These are phyloP conservation scores for Monopis laevigella DNA, from an alignment of 2,888 invertebrate species.

Conservation along the genomic window DNA sequence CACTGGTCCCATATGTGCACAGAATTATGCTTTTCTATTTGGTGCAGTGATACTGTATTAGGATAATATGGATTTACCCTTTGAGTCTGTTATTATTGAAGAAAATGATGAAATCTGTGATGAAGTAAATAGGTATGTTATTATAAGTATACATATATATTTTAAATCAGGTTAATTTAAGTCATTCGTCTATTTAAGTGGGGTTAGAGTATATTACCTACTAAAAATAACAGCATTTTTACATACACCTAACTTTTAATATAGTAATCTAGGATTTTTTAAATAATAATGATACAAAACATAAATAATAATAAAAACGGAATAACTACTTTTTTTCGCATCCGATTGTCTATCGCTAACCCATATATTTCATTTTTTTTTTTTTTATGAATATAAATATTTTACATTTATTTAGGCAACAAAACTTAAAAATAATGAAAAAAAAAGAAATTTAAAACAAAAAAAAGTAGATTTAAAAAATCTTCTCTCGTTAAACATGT, in stretches of 20 bases:
- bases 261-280: too few species aligned
- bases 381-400: too few species aligned
- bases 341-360: too few species aligned
- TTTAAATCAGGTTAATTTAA: too few species aligned
- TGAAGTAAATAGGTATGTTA: background rate
- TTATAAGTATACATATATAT: background rate
- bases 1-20: slow-evolving; percentile 64
- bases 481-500: background rate
- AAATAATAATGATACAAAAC: too few species aligned
- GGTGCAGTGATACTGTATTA: slow-evolving; percentile 41
- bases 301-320: too few species aligned
- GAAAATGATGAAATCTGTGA: background rate
- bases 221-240: too few species aligned
- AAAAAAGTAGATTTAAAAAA: background rate
- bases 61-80: too few species aligned
- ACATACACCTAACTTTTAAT: too few species aligned
- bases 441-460: background rate
- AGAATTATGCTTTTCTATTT: slow-evolving; percentile 60
- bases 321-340: too few species aligned
- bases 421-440: background rate
- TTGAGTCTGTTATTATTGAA: background rate
- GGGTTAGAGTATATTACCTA: too few species aligned
- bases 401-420: background rate
- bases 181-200: too few species aligned
- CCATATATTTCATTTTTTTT: background rate